Conservation (phyloP, 1,140 invertebrate species). For the Aphis gossypii region DNA sequence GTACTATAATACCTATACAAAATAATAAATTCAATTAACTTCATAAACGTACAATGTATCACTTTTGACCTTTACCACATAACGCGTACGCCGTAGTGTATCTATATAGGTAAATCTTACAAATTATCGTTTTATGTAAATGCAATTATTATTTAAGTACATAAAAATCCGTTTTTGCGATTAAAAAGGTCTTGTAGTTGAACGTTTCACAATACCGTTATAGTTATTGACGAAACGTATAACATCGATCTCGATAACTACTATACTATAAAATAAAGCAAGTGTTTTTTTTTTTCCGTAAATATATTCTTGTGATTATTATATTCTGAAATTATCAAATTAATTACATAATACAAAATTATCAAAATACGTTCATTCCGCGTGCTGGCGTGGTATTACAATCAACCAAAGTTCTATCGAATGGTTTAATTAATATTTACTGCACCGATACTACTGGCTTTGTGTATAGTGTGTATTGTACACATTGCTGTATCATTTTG, state of each 20-base stretch:
- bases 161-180: neutral
- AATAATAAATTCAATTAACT: constrained; percentile 16
- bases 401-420: neutral
- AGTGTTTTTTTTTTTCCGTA: neutral
- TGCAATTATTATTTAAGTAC: neutral
- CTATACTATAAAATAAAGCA: neutral
- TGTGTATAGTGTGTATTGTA: neutral
- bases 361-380: neutral
- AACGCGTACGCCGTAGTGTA: neutral
- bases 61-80: neutral
- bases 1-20: neutral
- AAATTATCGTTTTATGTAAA: neutral
- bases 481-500: neutral
- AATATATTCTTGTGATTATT: neutral
- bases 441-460: neutral
- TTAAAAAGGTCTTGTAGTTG: neutral
- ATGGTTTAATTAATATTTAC: constrained; percentile 6
- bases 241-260: neutral
- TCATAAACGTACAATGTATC: neutral
- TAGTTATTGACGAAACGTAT: neutral
- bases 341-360: neutral
- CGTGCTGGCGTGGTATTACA: neutral
- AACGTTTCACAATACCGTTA: neutral
- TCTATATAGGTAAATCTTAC: neutral
- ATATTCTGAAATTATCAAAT: neutral